A percentile compares a stretch with the other conserved stretches of the same genome.
Conservation (phyloP, 2,888 invertebrate genomes). For the Drosophila algonquin region DNA sequence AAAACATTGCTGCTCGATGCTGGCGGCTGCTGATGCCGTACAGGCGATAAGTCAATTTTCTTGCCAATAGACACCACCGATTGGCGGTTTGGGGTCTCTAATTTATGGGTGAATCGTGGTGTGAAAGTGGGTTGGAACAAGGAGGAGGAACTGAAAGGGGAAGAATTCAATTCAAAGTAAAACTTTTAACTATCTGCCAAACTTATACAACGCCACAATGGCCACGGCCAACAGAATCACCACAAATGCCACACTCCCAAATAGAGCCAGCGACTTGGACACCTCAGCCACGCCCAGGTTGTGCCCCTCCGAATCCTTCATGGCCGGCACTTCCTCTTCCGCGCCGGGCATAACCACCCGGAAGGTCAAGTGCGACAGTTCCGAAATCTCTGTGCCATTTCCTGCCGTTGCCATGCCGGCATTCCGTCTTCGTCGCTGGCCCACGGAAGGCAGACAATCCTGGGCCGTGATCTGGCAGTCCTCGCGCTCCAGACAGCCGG, state of each 20-base stretch:
- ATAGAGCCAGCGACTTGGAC: constrained; percentile 54
- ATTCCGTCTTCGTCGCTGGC: constrained; percentile 70
- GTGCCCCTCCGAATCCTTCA: neutral
- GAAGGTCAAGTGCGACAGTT: constrained; percentile 81
- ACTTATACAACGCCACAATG: constrained; percentile 65
- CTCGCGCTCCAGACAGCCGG: constrained; percentile 85
- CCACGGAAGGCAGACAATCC: constrained; percentile 67
- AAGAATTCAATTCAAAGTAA: neutral
- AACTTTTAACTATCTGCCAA: constrained; percentile 63
- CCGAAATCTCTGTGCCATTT: constrained; percentile 71
- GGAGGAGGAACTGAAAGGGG: neutral
- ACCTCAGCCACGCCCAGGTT: neutral
- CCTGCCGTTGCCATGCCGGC: neutral
- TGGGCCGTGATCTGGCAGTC: constrained; percentile 84
- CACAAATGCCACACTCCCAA: constrained; percentile 74
- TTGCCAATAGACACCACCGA: constrained; percentile 33
- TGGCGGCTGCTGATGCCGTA: constrained; percentile 34
- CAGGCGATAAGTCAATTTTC: constrained; percentile 60
- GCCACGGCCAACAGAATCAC: constrained; percentile 66
- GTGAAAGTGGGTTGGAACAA: neutral
- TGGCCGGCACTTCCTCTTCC: constrained; percentile 12
- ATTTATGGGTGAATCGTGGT: neutral
- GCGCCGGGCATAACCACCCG: constrained; percentile 72
- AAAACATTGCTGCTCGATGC: constrained; percentile 26
- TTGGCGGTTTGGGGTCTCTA: neutral